Percentiles rank a stretch among this genome's conserved stretches.
Evolutionary conservation across 1,140 invertebrate genomes (phyloP).

Genomic region (Wiebesia pumilae): DNA sequence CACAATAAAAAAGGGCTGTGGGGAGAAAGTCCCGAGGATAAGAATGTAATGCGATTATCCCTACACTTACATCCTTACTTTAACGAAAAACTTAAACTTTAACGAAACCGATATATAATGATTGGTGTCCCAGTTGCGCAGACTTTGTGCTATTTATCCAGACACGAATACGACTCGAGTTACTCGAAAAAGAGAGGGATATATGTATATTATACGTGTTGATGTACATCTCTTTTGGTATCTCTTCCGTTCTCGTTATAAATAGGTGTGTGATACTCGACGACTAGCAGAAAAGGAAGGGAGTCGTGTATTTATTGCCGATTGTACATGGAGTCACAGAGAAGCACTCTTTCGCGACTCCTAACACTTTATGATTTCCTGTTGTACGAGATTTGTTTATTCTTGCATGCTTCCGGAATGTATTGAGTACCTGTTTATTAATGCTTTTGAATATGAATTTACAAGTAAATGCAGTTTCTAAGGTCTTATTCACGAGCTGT

Average conservation of each 20-base stretch:
- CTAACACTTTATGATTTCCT: slow-evolving; percentile 51
- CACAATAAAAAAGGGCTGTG: too few relatives aligned
- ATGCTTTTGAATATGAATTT: neutral
- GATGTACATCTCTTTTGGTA: slow-evolving; percentile 4
- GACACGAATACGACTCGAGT: too few relatives aligned
- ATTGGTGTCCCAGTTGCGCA: neutral
- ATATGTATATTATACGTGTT: neutral
- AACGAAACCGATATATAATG: too few relatives aligned
- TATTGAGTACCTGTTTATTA: neutral
- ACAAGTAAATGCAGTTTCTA: slow-evolving; percentile 13
- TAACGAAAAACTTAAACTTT: too few relatives aligned
- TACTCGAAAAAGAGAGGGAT: neutral
- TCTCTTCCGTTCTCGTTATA: slow-evolving; percentile 36
- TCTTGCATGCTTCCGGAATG: neutral
- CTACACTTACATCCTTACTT: too few relatives aligned
- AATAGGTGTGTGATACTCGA: slow-evolving; percentile 20
- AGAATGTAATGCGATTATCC: neutral
- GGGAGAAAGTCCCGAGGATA: slow-evolving; percentile 9
- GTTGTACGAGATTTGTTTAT: slow-evolving; percentile 45
- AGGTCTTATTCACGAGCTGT: neutral
- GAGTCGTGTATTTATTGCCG: slow-evolving; percentile 33
- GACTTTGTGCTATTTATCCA: neutral
- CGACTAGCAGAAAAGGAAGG: neutral
- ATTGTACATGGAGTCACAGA: slow-evolving; percentile 23
- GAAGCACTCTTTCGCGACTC: slow-evolving; percentile 7